Conservation (phyloP, 2,113 vertebrate genomes). For the Apaloderma vittatum region DNA sequence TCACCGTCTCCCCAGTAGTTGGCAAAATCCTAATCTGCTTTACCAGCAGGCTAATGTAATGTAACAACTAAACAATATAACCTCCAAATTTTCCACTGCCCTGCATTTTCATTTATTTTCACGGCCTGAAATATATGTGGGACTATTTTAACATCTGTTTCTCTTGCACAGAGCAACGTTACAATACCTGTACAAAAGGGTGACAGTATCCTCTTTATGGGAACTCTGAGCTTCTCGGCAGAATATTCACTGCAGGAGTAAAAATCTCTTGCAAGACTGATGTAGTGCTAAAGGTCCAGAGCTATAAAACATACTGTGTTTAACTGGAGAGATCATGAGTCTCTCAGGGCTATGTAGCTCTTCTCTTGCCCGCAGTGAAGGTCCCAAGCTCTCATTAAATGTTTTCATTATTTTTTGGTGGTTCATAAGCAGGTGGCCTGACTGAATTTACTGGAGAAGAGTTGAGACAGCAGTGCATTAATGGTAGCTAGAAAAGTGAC, state of each 20-base stretch:
- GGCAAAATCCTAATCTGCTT: slow-evolving; percentile 34
- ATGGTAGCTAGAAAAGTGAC: background rate
- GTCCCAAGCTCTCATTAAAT: background rate
- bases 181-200: background rate
- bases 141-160: background rate
- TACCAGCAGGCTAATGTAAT: background rate
- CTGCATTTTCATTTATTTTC: background rate
- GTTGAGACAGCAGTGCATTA: background rate
- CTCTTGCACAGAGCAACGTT: background rate
- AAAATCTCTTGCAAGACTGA: background rate
- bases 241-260: background rate
- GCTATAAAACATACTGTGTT: background rate
- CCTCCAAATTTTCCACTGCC: background rate
- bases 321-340: background rate
- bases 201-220: background rate
- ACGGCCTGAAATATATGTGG: background rate
- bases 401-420: background rate
- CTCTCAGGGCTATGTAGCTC: background rate
- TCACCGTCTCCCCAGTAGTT: background rate
- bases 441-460: background rate
- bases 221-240: background rate
- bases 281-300: background rate
- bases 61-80: background rate
- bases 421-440: background rate
- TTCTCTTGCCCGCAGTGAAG: background rate